Evolutionary conservation across 1,140 invertebrate genomes (phyloP).

Genomic region (Caenorhabditis tropicalis): DNA sequence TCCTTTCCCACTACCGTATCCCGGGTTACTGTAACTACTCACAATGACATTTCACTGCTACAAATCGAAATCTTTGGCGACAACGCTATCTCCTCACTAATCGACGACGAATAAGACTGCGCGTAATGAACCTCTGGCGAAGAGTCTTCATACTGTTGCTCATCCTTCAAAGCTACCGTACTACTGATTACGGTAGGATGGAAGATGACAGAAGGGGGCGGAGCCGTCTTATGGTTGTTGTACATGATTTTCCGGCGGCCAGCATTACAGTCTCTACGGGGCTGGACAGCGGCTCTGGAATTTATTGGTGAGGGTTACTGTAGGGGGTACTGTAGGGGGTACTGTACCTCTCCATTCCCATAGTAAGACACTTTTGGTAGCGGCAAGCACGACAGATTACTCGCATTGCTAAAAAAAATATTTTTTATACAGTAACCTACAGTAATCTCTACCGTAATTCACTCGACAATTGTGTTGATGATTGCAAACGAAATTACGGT

Average conservation of each 20-base stretch:
- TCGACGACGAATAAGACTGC: slow-evolving; percentile 43
- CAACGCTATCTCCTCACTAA: slow-evolving; percentile 37
- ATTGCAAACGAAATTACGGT: slow-evolving; percentile 50
- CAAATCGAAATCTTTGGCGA: background rate
- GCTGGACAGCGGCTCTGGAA: slow-evolving; percentile 47
- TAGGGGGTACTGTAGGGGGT: background rate
- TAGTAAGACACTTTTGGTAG: slow-evolving; percentile 51
- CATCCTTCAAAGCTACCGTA: background rate
- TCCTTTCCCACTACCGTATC: background rate
- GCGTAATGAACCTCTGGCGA: slow-evolving; percentile 45
- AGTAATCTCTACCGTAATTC: slow-evolving; percentile 44
- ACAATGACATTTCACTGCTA: background rate
- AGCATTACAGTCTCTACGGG: slow-evolving; percentile 54
- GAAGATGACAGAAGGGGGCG: slow-evolving; percentile 4
- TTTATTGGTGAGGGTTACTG: background rate
- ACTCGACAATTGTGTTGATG: slow-evolving; percentile 53
- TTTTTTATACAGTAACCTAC: background rate
- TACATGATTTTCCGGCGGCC: slow-evolving; percentile 54
- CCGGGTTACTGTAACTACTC: background rate
- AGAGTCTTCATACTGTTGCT: background rate
- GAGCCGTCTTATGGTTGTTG: background rate
- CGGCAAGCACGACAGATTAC: slow-evolving; percentile 57
- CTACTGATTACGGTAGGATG: background rate
- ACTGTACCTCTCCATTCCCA: slow-evolving; percentile 51
- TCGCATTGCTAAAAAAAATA: slow-evolving; percentile 51